Base-by-base conservation (phyloP, 2,797 vertebrate genomes). In the Melanotaenia boesemani region DNA sequence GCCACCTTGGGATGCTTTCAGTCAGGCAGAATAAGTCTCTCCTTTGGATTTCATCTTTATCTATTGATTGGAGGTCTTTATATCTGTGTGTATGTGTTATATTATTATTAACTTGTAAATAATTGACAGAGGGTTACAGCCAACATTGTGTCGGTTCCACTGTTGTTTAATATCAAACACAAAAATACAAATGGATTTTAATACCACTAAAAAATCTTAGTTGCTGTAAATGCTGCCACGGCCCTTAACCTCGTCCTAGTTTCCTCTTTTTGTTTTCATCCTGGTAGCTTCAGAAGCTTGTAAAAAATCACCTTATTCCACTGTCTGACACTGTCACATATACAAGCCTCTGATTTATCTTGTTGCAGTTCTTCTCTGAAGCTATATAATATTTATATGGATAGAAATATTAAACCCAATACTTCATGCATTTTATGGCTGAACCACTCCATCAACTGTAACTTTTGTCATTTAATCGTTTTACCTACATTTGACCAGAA, bases 171-270 rank as follows among this genome's bases (percentile, higher is more conserved):
- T 57, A 32, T 68, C 39, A n/a, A 63, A n/a, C 0, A 12, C 26
- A 32, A 18, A 39, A 62, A 67, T 44, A 48, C 57, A 74, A 74
- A 67, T 18, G 28, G 34, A 74, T 74, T 60, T 61, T 34, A 30
- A 61, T 41, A 61, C 57, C 44, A 54, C 36, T 30, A 0, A 26
- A 60, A 60, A 36, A 52, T 37, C 28, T 28, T 16, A 22, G n/a
- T 24, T 10, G 50, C 13, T 50, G 20, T 1, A 50, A n/a, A 50
- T 54, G 48, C 10, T 52, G n/a, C 1, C 10, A 26, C 69, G 67
- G 1, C 28, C 60, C 63, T 63, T 68, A 30, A 32, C 39, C 52
- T 52, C 18, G 2, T 0, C 5, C 32, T 22, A 60, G 32, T 24
- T 34, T 26, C 20, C 34, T 6, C 18, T 18, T 63, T 63, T 26